Evolutionary conservation across 2,888 invertebrate species (phyloP).

Genomic region (Caenorhabditis sinica): DNA sequence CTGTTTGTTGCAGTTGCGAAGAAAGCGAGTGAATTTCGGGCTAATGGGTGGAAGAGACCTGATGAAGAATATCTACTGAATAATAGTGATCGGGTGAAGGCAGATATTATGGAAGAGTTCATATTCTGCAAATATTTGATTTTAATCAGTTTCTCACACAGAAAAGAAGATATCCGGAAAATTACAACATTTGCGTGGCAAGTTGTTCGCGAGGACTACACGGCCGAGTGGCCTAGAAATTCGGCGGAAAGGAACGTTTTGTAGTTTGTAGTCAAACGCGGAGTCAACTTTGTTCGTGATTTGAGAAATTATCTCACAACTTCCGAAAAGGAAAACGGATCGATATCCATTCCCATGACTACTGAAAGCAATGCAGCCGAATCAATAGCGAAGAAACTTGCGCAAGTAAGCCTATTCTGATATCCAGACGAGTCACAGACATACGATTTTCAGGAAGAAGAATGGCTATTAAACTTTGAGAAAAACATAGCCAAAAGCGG

Average conservation of each 20-base stretch:
- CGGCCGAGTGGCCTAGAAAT: conserved; percentile 52
- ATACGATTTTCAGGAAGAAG: conserved; percentile 78
- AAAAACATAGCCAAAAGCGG: conserved; percentile 75
- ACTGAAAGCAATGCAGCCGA: conserved; percentile 45
- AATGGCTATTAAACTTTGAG: conserved; percentile 80
- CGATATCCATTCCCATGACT: not conserved
- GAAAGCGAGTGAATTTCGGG: conserved; percentile 13
- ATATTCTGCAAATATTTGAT: not conserved
- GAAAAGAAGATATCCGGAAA: not conserved
- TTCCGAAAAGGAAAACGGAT: not conserved
- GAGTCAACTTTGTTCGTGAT: not conserved
- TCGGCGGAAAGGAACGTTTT: not conserved
- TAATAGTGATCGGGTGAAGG: conserved; percentile 44
- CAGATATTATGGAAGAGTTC: conserved; percentile 26
- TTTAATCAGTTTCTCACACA: not conserved
- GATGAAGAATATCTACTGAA: conserved; percentile 40
- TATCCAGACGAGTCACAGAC: not conserved
- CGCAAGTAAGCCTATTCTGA: conserved; percentile 32
- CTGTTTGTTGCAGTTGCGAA: conserved; percentile 46
- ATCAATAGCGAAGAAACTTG: conserved; percentile 58
- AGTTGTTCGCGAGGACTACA: conserved; percentile 47
- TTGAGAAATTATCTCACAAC: not conserved
- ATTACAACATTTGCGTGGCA: conserved; percentile 53
- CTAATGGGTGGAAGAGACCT: not conserved
- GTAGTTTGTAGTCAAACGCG: not conserved